Evolutionary conservation across 2,888 invertebrate species (phyloP).

Genomic region (Chrysolina oricalcia): DNA sequence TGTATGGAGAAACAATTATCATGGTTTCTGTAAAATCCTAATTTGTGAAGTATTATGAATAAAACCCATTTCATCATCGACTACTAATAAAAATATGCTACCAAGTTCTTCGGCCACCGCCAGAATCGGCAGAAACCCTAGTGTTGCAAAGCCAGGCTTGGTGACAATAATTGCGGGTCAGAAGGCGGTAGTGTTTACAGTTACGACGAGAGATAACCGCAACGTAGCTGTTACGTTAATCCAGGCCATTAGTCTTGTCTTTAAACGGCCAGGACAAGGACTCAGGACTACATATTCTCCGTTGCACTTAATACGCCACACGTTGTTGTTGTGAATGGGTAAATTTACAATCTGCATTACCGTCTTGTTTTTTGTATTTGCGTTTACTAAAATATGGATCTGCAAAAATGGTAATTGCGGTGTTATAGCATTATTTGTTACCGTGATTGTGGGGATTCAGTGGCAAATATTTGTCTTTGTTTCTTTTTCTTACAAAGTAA

Average conservation of each 20-base stretch:
- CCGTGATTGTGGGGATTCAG: background rate
- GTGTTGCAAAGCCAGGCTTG: conserved; percentile 32
- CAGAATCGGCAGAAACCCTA: conserved; percentile 57
- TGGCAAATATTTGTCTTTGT: too few relatives aligned
- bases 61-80: background rate
- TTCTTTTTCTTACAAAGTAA: too few relatives aligned
- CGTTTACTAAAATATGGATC: conserved; percentile 12
- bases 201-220: conserved; percentile 59
- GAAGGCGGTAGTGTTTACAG: conserved; percentile 55
- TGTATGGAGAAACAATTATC: too few relatives aligned
- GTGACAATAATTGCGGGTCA: conserved; percentile 49
- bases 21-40: too few relatives aligned
- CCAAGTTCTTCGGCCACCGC: background rate
- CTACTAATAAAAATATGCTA: background rate
- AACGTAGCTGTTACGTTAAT: conserved; percentile 59
- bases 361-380: conserved; percentile 8
- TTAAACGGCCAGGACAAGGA: conserved; percentile 41
- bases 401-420: conserved; percentile 15
- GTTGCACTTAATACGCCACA: conserved; percentile 30
- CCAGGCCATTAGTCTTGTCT: conserved; percentile 57
- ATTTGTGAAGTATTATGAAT: too few relatives aligned
- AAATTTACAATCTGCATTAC: conserved; percentile 28
- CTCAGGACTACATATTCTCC: conserved; percentile 39
- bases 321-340: conserved; percentile 24
- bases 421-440: background rate